phyloP scores from a whole-genome alignment of 1,140 invertebrate genomes.

The Caligus rogercresseyi region DNA sequence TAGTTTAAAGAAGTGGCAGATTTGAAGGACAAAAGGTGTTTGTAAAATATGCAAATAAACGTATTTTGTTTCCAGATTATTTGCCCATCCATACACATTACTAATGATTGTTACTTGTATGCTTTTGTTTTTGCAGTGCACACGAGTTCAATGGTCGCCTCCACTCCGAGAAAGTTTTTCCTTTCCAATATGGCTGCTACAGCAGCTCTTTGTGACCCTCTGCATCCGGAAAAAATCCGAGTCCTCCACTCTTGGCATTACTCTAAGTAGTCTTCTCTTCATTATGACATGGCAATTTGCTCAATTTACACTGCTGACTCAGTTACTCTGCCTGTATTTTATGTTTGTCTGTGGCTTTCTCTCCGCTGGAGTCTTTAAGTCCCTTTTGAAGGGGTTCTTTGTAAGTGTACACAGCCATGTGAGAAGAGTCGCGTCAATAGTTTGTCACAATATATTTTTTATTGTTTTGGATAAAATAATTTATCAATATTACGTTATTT shows the following conservation, averaged over 20 bases:
- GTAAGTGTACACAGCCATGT: slow-evolving; percentile 33
- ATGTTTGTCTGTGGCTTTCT: neutral
- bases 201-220: slow-evolving; percentile 26
- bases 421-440: too few species aligned
- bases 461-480: too few species aligned
- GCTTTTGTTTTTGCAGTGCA: slow-evolving; percentile 32
- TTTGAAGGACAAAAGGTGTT: too few species aligned
- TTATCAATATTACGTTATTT: too few species aligned
- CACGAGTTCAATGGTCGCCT: slow-evolving; percentile 63
- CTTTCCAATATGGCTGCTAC: slow-evolving; percentile 43
- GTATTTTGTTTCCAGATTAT: too few species aligned
- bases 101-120: slow-evolving; percentile 11
- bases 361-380: slow-evolving; percentile 15
- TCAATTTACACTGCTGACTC: slow-evolving; percentile 54
- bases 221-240: slow-evolving; percentile 24
- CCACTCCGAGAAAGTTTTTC: slow-evolving; percentile 63
- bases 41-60: too few species aligned
- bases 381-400: slow-evolving; percentile 36
- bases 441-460: too few species aligned
- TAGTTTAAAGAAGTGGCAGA: too few species aligned
- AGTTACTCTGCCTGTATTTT: slow-evolving; percentile 30
- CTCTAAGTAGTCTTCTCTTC: slow-evolving; percentile 28
- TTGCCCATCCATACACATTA: too few species aligned
- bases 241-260: slow-evolving; percentile 11
- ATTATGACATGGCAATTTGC: slow-evolving; percentile 53